A percentile compares a stretch with the other conserved stretches of the same genome.
These are phyloP conservation scores for Orthonychiurus folsomi DNA, from an alignment of 2,888 invertebrate species.

Conservation along the genomic window DNA sequence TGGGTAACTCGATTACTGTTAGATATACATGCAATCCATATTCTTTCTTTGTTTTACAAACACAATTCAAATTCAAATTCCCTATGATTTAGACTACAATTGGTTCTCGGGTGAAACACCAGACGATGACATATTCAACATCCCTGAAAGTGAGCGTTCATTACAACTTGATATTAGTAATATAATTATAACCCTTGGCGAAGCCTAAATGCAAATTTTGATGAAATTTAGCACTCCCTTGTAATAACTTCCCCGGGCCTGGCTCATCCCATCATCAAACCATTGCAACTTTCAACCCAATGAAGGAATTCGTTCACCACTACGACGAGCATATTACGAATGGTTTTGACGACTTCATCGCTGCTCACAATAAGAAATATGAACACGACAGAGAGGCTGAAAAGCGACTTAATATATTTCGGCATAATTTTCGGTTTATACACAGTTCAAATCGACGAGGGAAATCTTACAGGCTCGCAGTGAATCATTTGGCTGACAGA, in stretches of 20 bases:
- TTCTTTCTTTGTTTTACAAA: too few species aligned
- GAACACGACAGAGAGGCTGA: conserved; percentile 56
- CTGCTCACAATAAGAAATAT: conserved; percentile 63
- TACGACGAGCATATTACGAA: conserved; percentile 60
- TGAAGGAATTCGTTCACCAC: conserved; percentile 75
- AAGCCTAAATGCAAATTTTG: too few species aligned
- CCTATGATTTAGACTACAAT: conserved; percentile 54
- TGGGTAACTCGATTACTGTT: conserved; percentile 45
- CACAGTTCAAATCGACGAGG: conserved; percentile 71
- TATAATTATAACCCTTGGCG: neutral
- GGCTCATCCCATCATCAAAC: conserved; percentile 54
- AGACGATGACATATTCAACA: conserved; percentile 58
- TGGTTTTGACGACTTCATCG: conserved; percentile 67
- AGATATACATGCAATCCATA: neutral
- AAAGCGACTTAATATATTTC: conserved; percentile 65
- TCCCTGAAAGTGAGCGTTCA: conserved; percentile 52
- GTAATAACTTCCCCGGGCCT: conserved; percentile 78
- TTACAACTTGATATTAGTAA: too few species aligned
- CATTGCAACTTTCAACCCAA: conserved; percentile 82
- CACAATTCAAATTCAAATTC: neutral
- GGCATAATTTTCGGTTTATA: conserved; percentile 71
- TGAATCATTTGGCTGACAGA: conserved; percentile 83
- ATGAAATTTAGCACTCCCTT: conserved; percentile 52
- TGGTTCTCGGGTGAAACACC: conserved; percentile 55
- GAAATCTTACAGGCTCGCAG: conserved; percentile 60